Conservation (phyloP, 2,113 vertebrate genomes). For the Lipotes vexillifer region DNA sequence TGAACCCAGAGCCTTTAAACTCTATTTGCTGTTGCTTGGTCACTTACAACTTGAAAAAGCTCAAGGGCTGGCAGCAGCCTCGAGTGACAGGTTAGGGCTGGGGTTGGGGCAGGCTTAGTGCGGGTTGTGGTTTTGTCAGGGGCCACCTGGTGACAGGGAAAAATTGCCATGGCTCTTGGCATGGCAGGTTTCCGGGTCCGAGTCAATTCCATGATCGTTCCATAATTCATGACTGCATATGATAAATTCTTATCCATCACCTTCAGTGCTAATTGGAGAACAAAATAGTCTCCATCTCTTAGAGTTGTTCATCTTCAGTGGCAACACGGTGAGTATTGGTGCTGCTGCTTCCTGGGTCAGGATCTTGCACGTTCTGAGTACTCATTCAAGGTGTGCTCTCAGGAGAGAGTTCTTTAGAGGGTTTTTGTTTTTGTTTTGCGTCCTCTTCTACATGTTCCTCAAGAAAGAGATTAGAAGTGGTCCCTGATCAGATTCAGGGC, state of each 20-base stretch:
- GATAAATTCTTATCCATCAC: constrained; percentile 7
- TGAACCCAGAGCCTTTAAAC: neutral
- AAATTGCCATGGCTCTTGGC: constrained; percentile 8
- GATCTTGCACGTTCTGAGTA: neutral
- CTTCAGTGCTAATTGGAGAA: constrained; percentile 38
- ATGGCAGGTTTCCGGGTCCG: neutral
- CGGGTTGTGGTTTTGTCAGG: neutral
- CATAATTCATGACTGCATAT: constrained; percentile 51
- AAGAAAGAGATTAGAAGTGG: neutral
- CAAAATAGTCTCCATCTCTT: constrained; percentile 44
- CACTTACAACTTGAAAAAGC: neutral
- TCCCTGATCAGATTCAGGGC: neutral
- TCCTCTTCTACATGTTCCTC: neutral
- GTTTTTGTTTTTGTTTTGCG: neutral
- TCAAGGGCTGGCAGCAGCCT: neutral
- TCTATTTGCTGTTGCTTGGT: neutral
- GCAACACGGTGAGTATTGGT: neutral
- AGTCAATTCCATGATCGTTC: constrained; percentile 36
- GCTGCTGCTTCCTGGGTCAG: neutral
- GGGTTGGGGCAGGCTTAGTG: neutral
- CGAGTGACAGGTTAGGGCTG: neutral
- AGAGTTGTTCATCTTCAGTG: neutral
- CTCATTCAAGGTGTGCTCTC: neutral
- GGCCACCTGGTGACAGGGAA: neutral
- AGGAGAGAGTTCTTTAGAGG: neutral